phyloP scores from a whole-genome alignment of 2,113 vertebrate genomes.

The Dunckerocampus dactyliophorus region DNA sequence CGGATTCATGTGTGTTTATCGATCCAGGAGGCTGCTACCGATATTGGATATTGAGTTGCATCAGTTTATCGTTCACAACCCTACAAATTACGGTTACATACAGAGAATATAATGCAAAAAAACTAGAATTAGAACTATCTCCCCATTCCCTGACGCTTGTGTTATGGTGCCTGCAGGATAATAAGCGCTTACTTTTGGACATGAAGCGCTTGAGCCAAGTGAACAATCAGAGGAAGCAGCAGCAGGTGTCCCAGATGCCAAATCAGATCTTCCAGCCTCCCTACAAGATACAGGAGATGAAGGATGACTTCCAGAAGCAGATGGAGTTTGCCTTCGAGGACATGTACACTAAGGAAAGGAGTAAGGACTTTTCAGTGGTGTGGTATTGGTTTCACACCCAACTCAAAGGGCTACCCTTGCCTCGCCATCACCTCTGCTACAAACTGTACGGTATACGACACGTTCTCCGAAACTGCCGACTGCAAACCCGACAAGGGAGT shows the following conservation, averaged over 20 bases:
- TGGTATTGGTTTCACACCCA: too few species aligned
- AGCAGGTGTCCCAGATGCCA: conserved; percentile 76
- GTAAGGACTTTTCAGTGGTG: conserved; percentile 64
- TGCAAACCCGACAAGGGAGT: too few species aligned
- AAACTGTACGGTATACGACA: too few species aligned
- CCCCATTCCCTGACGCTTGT: background rate
- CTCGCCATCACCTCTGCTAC: too few species aligned
- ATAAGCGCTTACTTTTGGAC: conserved; percentile 79
- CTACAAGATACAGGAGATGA: conserved; percentile 73
- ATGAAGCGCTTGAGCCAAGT: conserved; percentile 83
- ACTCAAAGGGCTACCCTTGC: background rate
- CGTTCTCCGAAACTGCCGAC: too few species aligned
- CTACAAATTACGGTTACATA: too few species aligned
- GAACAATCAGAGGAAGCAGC: conserved; percentile 80
- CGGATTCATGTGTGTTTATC: too few species aligned
- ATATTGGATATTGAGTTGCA: too few species aligned
- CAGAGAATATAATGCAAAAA: too few species aligned
- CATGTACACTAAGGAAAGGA: conserved; percentile 79
- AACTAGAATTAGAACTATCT: background rate
- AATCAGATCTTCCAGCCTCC: conserved; percentile 79
- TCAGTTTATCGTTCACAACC: too few species aligned
- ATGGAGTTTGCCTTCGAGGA: conserved; percentile 92
- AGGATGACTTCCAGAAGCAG: conserved; percentile 85
- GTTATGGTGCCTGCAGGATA: conserved; percentile 65
- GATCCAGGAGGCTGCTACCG: too few species aligned